Evolutionary conservation across 2,888 invertebrate genomes (phyloP), one percentile per base, ranked within the genome.

Genomic region (Vanessa cardui): DNA sequence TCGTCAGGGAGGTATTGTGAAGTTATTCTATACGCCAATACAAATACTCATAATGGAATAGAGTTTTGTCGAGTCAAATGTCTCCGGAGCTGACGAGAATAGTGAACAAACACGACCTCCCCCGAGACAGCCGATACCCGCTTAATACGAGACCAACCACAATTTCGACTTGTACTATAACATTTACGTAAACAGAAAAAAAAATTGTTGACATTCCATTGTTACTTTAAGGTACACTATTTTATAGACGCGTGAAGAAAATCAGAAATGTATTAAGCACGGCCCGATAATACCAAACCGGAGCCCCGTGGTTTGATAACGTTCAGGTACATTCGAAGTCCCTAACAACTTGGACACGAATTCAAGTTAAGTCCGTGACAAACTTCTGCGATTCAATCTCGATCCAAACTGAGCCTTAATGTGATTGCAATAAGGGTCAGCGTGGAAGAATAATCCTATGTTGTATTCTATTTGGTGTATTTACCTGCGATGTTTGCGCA

Each of bases 261-360:
- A 60, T 16, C 58, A 69, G 65, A 63, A 72, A 71, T 72, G 73
- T 63, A 65, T 33, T 39, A 20, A 16, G 44, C 2, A 31, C 33
- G 59, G 21, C 12, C 21, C 45, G 44, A 50, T 44, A 46, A 4
- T 9, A 16, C 45, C 71, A 26, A 47, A 8, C 5, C 46, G 56
- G 26, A 33, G 46, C 47, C 5, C 58, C 15, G 49, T 47, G 59
- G 68, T 66, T 66, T 39, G 59, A 68, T 72, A 72, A 66, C 71
- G 69, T 72, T 69, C 72, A 73, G 74, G 74, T 74, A 74, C 72
- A 77, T 76, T 77, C 75, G 76, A 77, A 80, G 79, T 78, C 79
- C 78, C 81, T 84, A 83, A 84, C 83, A 79, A 82, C 83, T 82
- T 77, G 80, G 77, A 85, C 86, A 86, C 84, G 85, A 86, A 81